A percentile compares a stretch with the other conserved stretches of the same genome.
Evolutionary conservation across 2,797 vertebrate species (phyloP).

Genomic region (Thunnus albacares): DNA sequence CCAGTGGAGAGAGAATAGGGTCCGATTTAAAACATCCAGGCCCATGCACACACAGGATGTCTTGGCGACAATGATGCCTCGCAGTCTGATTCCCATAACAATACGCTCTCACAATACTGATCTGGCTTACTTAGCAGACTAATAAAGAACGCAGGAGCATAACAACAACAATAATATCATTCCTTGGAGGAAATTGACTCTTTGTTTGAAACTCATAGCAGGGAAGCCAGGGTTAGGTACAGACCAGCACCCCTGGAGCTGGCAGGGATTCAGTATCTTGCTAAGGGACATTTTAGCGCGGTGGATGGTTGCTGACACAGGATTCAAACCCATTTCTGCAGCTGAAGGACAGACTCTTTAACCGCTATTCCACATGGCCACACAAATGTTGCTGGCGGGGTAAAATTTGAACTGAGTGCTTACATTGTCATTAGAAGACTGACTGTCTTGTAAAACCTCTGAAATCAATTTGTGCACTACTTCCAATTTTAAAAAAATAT

Average conservation of each 20-base stretch:
- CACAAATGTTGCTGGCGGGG: slow-evolving; percentile 45
- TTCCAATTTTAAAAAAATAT: neutral
- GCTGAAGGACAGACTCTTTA: slow-evolving; percentile 53
- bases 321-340: slow-evolving; percentile 55
- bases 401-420: slow-evolving; percentile 48
- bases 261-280: slow-evolving; percentile 51
- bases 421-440: slow-evolving; percentile 25
- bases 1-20: slow-evolving; percentile 54
- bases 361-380: slow-evolving; percentile 1
- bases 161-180: slow-evolving; percentile 26
- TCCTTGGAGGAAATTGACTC: slow-evolving; percentile 15
- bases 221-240: slow-evolving; percentile 4
- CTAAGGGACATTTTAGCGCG: slow-evolving; percentile 52
- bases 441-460: neutral
- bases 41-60: slow-evolving; percentile 71
- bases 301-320: slow-evolving; percentile 60
- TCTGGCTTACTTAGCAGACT: slow-evolving; percentile 15
- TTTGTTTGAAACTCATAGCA: slow-evolving; percentile 24
- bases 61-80: slow-evolving; percentile 48
- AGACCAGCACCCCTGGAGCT: slow-evolving; percentile 38
- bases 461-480: neutral
- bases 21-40: slow-evolving; percentile 61
- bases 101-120: slow-evolving; percentile 37
- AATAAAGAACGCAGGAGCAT: slow-evolving; percentile 16
- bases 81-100: slow-evolving; percentile 62